Conservation (phyloP, 2,113 vertebrate species). For the Plecturocebus donacophilus region DNA sequence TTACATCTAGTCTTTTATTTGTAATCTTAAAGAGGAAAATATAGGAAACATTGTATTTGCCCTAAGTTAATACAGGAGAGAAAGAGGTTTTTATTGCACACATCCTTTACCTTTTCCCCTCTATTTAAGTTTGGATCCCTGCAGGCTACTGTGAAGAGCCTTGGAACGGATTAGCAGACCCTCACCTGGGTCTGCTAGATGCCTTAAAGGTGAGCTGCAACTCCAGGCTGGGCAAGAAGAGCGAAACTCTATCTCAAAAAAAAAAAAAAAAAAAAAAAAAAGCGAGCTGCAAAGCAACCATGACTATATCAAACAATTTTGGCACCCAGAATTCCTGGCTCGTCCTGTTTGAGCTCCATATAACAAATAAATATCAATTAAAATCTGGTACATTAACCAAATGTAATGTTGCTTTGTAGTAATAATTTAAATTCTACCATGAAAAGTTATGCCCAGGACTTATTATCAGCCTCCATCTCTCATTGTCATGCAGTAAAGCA, state of each 20-base stretch:
- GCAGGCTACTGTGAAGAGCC: neutral
- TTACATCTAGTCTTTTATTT: neutral
- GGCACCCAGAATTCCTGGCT: slow-evolving; percentile 41
- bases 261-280: neutral
- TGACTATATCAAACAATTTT: slow-evolving; percentile 45
- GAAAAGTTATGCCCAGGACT: neutral
- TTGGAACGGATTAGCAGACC: neutral
- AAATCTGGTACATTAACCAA: slow-evolving; percentile 52
- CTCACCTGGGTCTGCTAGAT: neutral
- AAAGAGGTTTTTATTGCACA: neutral
- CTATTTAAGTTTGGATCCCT: neutral
- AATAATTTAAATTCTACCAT: slow-evolving; percentile 62
- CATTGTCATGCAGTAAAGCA: slow-evolving; percentile 16
- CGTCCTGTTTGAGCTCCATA: slow-evolving; percentile 39
- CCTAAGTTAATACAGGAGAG: neutral
- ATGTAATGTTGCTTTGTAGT: slow-evolving; percentile 24
- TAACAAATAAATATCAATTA: slow-evolving; percentile 64
- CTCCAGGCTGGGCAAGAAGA: too few relatives aligned
- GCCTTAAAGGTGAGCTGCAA: neutral
- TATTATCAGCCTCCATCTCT: neutral
- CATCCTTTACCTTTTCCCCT: neutral
- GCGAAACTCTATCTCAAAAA: too few relatives aligned
- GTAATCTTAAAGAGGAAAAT: neutral
- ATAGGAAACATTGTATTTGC: slow-evolving; percentile 25
- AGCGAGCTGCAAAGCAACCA: neutral